Evolutionary conservation across 2,113 vertebrate genomes (phyloP), one percentile per base, ranked within the genome.

Genomic region (Poeciliopsis turrubarensis): DNA sequence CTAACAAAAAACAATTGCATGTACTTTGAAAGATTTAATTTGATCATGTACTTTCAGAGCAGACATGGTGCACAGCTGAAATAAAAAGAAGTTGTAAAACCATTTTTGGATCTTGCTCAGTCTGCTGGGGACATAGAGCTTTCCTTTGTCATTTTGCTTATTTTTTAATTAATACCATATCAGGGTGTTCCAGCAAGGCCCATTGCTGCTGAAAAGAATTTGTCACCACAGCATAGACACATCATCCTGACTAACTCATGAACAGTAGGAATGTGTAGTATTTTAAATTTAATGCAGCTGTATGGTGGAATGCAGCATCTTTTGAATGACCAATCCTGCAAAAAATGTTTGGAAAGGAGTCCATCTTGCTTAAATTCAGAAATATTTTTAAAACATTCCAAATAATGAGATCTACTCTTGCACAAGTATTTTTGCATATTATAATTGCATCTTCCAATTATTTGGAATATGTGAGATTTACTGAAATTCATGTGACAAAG

Each of bases 221-320:
- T 89, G 84, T 89, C 83, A 79, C 79, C 77, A 75, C 80, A 79
- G 86, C 87, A 81, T 81, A 80, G 71, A 83, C 74, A 74, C 87
- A 90, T 90, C 81, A 84, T 89, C 88, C 78, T 73, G 78, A 86
- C 72, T 78, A 68, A 86, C 77, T 61, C 78, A 69, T 66, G 1
- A 37, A 37, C 34, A 37, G 51, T 37, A 17, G 73, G 34, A 72
- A 81, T 73, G 65, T 31, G 65, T 65, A 65, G 54, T 68, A 67
- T 65, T 79, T 73, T 34, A 9, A 75, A 60, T 75, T 70, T 31
- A 37, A 29, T 34, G 19, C 14, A 12, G 17, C 60, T 67, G 54
- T 51, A 68, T 11, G 77, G 2, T 39, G 25, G 66, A 62, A 27
- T 25, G 2, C 13, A 41, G 37, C 26, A n/a, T 3, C 4, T 67